Percentiles rank a stretch among this genome's conserved stretches.
Conservation (phyloP, 2,888 invertebrate species). For the Doris montereyensis region DNA sequence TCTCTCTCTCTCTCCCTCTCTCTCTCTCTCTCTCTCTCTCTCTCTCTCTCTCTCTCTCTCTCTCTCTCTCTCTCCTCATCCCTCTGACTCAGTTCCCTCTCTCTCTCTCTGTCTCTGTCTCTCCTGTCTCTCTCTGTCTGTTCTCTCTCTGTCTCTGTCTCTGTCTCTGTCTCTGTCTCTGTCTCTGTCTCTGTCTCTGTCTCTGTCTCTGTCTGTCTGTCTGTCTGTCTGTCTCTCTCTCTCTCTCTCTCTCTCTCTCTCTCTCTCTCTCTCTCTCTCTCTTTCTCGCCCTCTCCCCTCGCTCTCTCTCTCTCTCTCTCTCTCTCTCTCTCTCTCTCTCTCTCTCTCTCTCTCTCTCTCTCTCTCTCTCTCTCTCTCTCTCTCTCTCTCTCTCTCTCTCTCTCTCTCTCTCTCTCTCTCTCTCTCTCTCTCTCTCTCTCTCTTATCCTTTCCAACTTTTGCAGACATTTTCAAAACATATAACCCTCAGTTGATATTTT, state of each 20-base stretch:
- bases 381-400: conserved; percentile 10
- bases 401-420: conserved; percentile 4
- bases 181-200: too few species aligned
- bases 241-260: too few species aligned
- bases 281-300: background rate
- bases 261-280: too few species aligned
- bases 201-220: too few species aligned
- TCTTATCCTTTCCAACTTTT: background rate
- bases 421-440: background rate
- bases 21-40: conserved; percentile 6
- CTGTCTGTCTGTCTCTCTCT: too few species aligned
- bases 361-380: conserved; percentile 10
- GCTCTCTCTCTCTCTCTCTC: too few species aligned
- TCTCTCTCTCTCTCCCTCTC: background rate
- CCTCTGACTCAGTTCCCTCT: background rate
- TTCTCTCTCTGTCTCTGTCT: too few species aligned
- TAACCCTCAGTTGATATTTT: too few species aligned
- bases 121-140: too few species aligned
- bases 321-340: conserved; percentile 5
- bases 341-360: background rate
- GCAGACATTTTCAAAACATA: too few species aligned
- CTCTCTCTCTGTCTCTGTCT: background rate
- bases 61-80: background rate
- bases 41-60: background rate
- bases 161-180: too few species aligned